These are phyloP conservation scores for Diaprepes abbreviatus DNA, from an alignment of 2,888 invertebrate genomes.

Conservation along the genomic window DNA sequence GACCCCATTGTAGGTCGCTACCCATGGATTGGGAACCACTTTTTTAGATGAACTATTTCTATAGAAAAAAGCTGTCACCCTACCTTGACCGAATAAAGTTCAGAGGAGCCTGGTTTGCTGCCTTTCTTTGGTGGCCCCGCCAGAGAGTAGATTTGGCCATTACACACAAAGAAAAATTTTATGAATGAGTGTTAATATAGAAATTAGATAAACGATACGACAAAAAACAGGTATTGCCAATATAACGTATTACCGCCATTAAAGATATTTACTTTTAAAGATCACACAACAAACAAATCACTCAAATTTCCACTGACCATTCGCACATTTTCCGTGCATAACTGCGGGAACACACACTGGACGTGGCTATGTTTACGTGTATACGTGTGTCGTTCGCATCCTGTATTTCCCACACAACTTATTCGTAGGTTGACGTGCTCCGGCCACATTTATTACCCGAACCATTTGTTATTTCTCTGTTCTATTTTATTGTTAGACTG, in stretches of 20 bases:
- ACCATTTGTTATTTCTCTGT: slow-evolving; percentile 59
- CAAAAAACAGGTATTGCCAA: no score
- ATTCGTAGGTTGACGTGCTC: slow-evolving; percentile 61
- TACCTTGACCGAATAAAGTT: no score
- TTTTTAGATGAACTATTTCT: no score
- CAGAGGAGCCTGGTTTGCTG: no score
- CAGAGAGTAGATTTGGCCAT: no score
- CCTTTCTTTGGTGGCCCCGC: no score
- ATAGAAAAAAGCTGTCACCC: no score
- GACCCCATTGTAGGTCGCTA: no score
- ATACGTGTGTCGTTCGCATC: slow-evolving; percentile 54
- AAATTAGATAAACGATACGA: no score
- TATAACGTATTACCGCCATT: neutral
- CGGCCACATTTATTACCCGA: slow-evolving; percentile 62
- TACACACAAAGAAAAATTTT: no score
- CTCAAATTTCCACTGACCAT: slow-evolving; percentile 17
- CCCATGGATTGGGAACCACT: no score
- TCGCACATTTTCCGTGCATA: slow-evolving; percentile 18
- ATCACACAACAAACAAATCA: slow-evolving; percentile 22
- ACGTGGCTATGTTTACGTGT: slow-evolving; percentile 38
- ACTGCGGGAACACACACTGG: slow-evolving; percentile 40
- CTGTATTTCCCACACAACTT: slow-evolving; percentile 60
- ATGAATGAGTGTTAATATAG: no score
- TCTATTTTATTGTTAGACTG: slow-evolving; percentile 37
- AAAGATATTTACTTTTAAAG: neutral